Evolutionary conservation across 2,888 invertebrate species (phyloP), one percentile per base, ranked within the genome.

Genomic region (Drosophila phalerata): DNA sequence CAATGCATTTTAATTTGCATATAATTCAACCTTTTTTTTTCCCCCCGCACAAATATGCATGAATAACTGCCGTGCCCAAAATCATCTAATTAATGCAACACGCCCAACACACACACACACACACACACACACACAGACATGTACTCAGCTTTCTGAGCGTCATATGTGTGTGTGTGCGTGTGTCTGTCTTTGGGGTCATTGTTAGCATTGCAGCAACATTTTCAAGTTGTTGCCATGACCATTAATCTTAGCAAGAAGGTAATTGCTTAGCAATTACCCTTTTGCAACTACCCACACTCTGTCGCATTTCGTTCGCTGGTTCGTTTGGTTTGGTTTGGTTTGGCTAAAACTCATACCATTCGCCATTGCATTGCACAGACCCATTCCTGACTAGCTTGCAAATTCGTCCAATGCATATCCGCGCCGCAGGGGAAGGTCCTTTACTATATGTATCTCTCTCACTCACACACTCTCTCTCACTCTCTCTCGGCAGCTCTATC

Each of bases 191-290:
- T 58, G 67, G 71, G 72, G 74, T 78, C 76, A 76, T 86, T 86
- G 81, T 86, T 86, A 73, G 84, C 83, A 85, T 76, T 80, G 88
- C 88, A 77, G 88, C 86, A 83, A 77, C 80, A 88, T 88, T 88
- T 88, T 82, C 88, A 83, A 83, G 88, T 83, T 85, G 82, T 88
- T 86, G 88, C 72, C 76, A 89, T 81, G 89, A 89, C 89, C 86
- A 86, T 86, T 86, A 86, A 86, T 86, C 86, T 89, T 86, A 60
- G 83, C 88, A 85, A 83, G 86, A 81, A 89, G 89, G 86, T 89
- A 86, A 86, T 86, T 86, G 86, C 86, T 89, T 81, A 81, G 88
- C 86, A 86, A 86, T 86, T 86, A 89, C 88, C 89, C 85, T 79
- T 73, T 77, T 66, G 72, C 79, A 76, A 65, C 40, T 43, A 34